Evolutionary conservation across 2,113 vertebrate species (phyloP).

Genomic region (Tachuris rubrigastra): DNA sequence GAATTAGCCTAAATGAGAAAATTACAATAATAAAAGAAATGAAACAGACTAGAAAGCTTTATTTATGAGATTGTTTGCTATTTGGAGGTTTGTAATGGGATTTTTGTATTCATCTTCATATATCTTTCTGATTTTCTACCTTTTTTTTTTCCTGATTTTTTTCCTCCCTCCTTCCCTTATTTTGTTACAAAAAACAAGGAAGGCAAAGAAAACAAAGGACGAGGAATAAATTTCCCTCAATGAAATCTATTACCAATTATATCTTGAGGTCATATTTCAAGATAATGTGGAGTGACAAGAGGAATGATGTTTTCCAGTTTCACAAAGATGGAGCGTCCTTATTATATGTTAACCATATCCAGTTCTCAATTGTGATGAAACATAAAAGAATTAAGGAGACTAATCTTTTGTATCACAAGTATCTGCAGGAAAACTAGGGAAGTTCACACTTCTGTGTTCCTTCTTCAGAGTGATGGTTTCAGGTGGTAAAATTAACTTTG

Average conservation of each 20-base stretch:
- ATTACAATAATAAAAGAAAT: not conserved
- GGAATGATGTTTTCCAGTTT: not conserved
- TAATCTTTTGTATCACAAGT: not conserved
- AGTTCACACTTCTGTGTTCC: not conserved
- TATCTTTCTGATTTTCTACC: not conserved
- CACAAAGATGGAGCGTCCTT: not conserved
- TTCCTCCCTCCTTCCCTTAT: fast-evolving
- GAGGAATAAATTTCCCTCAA: not conserved
- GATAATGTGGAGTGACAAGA: not conserved
- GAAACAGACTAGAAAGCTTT: not conserved
- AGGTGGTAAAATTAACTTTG: not conserved
- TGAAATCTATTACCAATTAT: not conserved
- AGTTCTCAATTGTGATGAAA: not conserved
- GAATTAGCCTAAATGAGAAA: not conserved
- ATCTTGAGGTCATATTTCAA: not conserved
- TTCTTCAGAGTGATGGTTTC: not conserved
- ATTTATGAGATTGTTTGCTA: not conserved
- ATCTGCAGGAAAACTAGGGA: not conserved
- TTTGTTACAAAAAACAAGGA: not conserved
- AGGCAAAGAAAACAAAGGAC: not conserved
- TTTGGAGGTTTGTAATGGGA: not conserved
- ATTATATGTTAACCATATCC: not conserved
- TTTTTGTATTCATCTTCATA: not conserved
- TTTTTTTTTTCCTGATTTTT: not conserved
- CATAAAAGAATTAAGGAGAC: not conserved